Percentiles rank a stretch among this genome's conserved stretches.
phyloP scores from a whole-genome alignment of 2,797 vertebrate species.

The Notolepis coatsorum region DNA sequence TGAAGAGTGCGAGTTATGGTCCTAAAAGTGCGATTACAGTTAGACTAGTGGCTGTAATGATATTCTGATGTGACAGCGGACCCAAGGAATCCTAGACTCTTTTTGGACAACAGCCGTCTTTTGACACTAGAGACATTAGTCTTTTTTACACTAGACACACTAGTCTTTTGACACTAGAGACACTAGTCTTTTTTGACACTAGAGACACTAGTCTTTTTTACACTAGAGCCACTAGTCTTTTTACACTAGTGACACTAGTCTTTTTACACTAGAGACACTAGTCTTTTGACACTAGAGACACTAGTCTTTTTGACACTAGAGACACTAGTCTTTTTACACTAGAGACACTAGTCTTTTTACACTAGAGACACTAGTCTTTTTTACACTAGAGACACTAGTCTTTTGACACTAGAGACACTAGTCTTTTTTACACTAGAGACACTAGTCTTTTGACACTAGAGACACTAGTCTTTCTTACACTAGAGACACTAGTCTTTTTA shows the following conservation, averaged over 20 bases:
- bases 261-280: slow-evolving; percentile 9
- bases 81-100: not conserved
- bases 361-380: no score
- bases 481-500: no score
- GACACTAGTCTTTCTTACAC: no score
- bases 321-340: no score
- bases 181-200: no score
- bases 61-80: not conserved
- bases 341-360: no score
- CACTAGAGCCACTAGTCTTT: slow-evolving; percentile 19
- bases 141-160: slow-evolving; percentile 8
- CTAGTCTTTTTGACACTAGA: slow-evolving; percentile 1
- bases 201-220: slow-evolving; percentile 15
- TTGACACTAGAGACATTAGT: not conserved
- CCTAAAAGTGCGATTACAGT: not conserved
- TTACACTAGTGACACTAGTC: no score
- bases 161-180: no score
- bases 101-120: slow-evolving; percentile 30
- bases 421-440: slow-evolving; percentile 9
- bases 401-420: no score
- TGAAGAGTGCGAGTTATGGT: no score
- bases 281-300: no score
- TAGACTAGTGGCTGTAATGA: not conserved
- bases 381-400: slow-evolving; percentile 9
- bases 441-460: no score